Percentiles rank a stretch among this genome's conserved stretches.
These are phyloP conservation scores for Nannoperca australis DNA, from an alignment of 2,797 vertebrate genomes.

Conservation along the genomic window DNA sequence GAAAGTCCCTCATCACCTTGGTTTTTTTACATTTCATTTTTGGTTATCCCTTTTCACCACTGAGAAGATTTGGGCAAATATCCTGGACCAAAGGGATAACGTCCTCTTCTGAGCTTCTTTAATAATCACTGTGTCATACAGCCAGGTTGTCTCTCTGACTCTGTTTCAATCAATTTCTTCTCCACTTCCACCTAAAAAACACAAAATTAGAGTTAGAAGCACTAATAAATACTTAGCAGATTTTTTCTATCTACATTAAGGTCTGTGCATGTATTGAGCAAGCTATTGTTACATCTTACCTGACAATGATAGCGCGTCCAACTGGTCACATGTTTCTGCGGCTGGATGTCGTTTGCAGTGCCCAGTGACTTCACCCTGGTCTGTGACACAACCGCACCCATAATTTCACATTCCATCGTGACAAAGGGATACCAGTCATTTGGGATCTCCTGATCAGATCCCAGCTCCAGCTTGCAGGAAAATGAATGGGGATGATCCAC, in stretches of 20 bases:
- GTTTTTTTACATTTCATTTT: constrained; percentile 35
- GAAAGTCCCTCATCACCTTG: constrained; percentile 62
- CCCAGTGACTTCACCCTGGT: constrained; percentile 92
- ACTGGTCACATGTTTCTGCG: constrained; percentile 91
- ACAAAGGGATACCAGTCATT: constrained; percentile 94
- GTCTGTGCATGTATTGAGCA: neutral
- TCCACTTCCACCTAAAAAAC: constrained; percentile 94
- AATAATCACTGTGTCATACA: constrained; percentile 91
- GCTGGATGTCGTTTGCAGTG: constrained; percentile 92
- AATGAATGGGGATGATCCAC: constrained; percentile 94
- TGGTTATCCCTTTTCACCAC: constrained; percentile 34
- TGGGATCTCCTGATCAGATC: constrained; percentile 97
- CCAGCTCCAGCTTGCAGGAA: constrained; percentile 95
- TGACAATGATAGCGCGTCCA: constrained; percentile 93
- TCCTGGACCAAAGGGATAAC: constrained; percentile 31
- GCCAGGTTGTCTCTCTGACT: constrained; percentile 88
- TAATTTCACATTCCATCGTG: constrained; percentile 92
- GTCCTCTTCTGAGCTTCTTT: constrained; percentile 32
- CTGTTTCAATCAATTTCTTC: constrained; percentile 93
- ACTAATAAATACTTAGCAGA: neutral
- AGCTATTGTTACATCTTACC: constrained; percentile 77
- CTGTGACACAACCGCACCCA: constrained; percentile 88
- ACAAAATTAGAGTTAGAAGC: constrained; percentile 17
- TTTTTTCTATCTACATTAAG: neutral
- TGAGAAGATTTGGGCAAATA: constrained; percentile 42